Conservation (phyloP, 2,888 invertebrate species). For the Mythimna loreyi region DNA sequence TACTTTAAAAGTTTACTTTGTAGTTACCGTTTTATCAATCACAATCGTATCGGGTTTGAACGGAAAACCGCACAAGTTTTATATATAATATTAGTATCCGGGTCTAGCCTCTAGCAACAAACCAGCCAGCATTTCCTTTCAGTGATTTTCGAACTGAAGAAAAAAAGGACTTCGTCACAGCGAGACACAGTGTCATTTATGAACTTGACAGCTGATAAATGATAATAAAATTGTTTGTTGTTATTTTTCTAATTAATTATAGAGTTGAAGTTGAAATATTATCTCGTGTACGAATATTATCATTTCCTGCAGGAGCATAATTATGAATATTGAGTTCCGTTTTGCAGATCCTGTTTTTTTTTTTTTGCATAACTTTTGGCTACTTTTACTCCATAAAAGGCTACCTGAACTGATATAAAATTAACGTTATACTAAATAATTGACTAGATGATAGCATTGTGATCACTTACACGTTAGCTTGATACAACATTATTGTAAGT, state of each 20-base stretch:
- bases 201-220: slow-evolving; percentile 19
- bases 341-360: neutral
- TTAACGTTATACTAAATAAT: neutral
- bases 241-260: slow-evolving; percentile 9
- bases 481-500: neutral
- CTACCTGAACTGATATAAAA: no score
- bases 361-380: no score
- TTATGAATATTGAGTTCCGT: neutral
- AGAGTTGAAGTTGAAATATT: no score
- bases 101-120: no score
- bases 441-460: no score
- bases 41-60: no score
- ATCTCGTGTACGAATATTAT: slow-evolving; percentile 11
- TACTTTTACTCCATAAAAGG: no score
- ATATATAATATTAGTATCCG: no score
- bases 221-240: slow-evolving; percentile 43
- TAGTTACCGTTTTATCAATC: no score
- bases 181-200: slow-evolving; percentile 14
- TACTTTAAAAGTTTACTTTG: no score
- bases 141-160: slow-evolving; percentile 71
- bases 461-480: neutral
- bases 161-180: slow-evolving; percentile 2
- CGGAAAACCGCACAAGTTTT: no score
- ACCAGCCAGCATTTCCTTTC: slow-evolving; percentile 66
- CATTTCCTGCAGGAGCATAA: neutral